phyloP scores from a whole-genome alignment of 2,888 invertebrate species.

The Perizoma flavofasciatum region DNA sequence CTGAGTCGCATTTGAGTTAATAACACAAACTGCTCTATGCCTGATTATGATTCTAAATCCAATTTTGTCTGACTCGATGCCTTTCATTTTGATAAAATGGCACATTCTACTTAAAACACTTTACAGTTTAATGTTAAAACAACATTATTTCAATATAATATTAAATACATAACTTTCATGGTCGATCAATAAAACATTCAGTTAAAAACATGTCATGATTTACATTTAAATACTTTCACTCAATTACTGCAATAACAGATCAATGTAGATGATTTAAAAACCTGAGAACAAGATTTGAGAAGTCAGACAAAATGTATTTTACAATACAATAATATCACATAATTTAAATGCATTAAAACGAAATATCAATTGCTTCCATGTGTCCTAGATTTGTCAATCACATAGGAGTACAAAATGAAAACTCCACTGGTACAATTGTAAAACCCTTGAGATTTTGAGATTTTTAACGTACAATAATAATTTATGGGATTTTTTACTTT shows the following conservation, averaged over 20 bases:
- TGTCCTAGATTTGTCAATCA: slow-evolving; percentile 56
- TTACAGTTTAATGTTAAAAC: slow-evolving; percentile 29
- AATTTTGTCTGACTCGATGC: slow-evolving; percentile 81
- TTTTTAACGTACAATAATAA: slow-evolving; percentile 83
- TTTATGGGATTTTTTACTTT: slow-evolving; percentile 81
- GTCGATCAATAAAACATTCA: slow-evolving; percentile 44
- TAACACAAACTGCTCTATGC: slow-evolving; percentile 68
- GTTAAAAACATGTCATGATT: slow-evolving; percentile 52
- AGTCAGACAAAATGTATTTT: slow-evolving; percentile 82
- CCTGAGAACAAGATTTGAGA: slow-evolving; percentile 70
- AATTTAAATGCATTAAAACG: slow-evolving; percentile 80
- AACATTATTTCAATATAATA: slow-evolving; percentile 39
- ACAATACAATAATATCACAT: slow-evolving; percentile 83
- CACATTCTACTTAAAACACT: slow-evolving; percentile 50
- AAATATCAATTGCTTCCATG: slow-evolving; percentile 70
- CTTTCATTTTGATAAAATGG: slow-evolving; percentile 66
- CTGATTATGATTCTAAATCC: slow-evolving; percentile 62
- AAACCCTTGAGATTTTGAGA: slow-evolving; percentile 83
- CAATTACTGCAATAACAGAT: slow-evolving; percentile 53
- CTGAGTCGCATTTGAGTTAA: slow-evolving; percentile 66
- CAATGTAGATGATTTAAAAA: slow-evolving; percentile 55
- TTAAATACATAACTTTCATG: slow-evolving; percentile 41
- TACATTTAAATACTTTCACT: slow-evolving; percentile 58
- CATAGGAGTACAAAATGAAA: slow-evolving; percentile 74
- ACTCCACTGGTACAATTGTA: slow-evolving; percentile 82